phyloP scores from a whole-genome alignment of 2,113 vertebrate species.

The Eulacestoma nigropectus region DNA sequence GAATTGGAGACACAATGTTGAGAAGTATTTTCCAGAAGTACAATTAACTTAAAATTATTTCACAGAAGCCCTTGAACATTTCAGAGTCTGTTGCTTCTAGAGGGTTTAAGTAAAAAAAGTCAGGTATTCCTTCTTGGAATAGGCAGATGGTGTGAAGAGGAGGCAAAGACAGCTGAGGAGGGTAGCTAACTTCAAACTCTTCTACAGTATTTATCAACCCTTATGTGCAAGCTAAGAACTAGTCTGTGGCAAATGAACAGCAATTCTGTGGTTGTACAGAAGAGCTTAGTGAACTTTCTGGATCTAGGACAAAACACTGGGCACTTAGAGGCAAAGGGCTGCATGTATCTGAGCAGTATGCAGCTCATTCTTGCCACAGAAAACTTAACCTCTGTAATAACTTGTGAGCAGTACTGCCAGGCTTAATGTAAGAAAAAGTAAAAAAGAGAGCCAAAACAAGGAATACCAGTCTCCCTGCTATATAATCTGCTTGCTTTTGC shows the following conservation, averaged over 20 bases:
- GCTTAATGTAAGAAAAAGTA: not conserved
- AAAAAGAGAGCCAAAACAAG: not conserved
- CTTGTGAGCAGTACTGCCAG: not conserved
- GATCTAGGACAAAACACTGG: not conserved
- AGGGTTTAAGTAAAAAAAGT: not conserved
- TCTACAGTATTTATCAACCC: not conserved
- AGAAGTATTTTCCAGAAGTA: not conserved
- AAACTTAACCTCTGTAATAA: not conserved
- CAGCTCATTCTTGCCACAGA: not conserved
- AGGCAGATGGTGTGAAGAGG: not conserved
- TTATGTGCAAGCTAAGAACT: not conserved
- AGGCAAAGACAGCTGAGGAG: not conserved
- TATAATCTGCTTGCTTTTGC: not conserved
- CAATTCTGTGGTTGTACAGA: not conserved
- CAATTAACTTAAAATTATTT: conserved; percentile 14
- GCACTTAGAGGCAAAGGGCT: not conserved
- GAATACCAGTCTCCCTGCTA: not conserved
- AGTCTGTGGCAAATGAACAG: not conserved
- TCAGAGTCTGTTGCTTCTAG: not conserved
- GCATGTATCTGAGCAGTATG: not conserved
- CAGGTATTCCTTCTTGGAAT: not conserved
- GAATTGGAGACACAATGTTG: not conserved
- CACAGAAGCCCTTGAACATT: not conserved
- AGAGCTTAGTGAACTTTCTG: not conserved
- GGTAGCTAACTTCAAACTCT: not conserved